These are phyloP conservation scores for Eulemur mongoz DNA, from an alignment of 2,797 vertebrate genomes.

Conservation along the genomic window DNA sequence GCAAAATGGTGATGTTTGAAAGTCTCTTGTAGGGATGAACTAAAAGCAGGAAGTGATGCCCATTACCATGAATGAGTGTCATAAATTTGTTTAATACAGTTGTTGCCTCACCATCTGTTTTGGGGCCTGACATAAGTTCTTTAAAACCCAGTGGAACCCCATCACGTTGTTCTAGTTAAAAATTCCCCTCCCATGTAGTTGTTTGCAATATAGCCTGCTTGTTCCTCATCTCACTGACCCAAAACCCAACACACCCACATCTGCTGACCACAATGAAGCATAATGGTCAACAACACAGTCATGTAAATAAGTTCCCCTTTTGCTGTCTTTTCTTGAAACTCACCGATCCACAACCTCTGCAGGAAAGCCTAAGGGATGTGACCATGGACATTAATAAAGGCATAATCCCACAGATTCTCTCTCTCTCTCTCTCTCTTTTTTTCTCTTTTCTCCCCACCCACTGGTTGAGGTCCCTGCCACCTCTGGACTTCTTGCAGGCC, in stretches of 20 bases:
- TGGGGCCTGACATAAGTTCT: background rate
- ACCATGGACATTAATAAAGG: background rate
- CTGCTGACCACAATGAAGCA: background rate
- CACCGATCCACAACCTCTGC: background rate
- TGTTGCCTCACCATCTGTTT: background rate
- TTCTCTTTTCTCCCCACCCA: background rate
- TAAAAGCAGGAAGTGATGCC: background rate
- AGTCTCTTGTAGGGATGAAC: background rate
- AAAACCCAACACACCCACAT: background rate
- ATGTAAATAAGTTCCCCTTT: background rate
- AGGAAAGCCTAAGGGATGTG: background rate
- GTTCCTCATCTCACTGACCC: background rate
- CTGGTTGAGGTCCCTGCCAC: background rate
- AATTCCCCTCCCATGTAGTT: background rate
- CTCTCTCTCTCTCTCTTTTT: background rate
- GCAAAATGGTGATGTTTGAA: background rate
- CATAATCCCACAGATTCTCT: background rate
- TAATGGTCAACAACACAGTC: background rate
- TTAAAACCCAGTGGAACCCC: background rate
- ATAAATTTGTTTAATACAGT: background rate
- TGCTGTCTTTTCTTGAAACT: background rate
- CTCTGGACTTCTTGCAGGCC: background rate
- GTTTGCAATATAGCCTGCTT: background rate
- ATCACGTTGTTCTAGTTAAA: background rate
- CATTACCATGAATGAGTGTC: background rate